phyloP scores from a whole-genome alignment of 2,113 vertebrate species.

The Grammomys dolichurus region DNA sequence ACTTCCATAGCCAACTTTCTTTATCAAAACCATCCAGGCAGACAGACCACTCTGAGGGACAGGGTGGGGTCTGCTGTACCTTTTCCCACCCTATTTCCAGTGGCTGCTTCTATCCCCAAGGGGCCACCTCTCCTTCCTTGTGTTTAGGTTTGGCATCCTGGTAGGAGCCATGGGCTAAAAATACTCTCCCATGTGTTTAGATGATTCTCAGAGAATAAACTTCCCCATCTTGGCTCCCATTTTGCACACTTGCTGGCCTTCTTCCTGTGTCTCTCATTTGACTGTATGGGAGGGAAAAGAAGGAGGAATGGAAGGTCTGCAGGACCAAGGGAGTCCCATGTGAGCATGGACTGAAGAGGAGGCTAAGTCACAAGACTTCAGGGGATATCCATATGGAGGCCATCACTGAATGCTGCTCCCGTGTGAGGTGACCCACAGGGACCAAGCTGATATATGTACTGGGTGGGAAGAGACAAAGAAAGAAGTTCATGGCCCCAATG shows the following conservation, averaged over 20 bases:
- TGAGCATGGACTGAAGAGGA: not conserved
- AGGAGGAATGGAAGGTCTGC: not conserved
- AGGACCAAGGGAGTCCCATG: no score
- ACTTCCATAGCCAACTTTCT: not conserved
- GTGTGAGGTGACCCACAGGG: not conserved
- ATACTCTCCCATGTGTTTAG: slow-evolving; percentile 76
- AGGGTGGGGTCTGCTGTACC: not conserved
- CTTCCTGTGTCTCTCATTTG: slow-evolving; percentile 75
- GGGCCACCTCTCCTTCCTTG: not conserved
- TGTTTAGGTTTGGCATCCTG: slow-evolving; percentile 64
- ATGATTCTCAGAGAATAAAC: slow-evolving; percentile 80
- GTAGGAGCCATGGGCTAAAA: slow-evolving; percentile 64
- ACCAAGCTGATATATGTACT: not conserved
- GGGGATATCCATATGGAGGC: accelerated
- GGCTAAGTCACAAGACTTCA: not conserved
- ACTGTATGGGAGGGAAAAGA: not conserved
- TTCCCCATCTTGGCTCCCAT: slow-evolving; percentile 63
- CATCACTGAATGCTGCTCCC: accelerated
- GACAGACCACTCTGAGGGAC: not conserved
- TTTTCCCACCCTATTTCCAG: not conserved
- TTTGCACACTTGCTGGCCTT: slow-evolving; percentile 53
- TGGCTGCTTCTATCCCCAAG: not conserved
- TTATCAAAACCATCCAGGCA: not conserved
- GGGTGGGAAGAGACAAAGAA: not conserved
- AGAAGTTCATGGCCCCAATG: not conserved